Evolutionary conservation across 2,113 vertebrate species (phyloP).

Genomic region (Amphilophus citrinellus): DNA sequence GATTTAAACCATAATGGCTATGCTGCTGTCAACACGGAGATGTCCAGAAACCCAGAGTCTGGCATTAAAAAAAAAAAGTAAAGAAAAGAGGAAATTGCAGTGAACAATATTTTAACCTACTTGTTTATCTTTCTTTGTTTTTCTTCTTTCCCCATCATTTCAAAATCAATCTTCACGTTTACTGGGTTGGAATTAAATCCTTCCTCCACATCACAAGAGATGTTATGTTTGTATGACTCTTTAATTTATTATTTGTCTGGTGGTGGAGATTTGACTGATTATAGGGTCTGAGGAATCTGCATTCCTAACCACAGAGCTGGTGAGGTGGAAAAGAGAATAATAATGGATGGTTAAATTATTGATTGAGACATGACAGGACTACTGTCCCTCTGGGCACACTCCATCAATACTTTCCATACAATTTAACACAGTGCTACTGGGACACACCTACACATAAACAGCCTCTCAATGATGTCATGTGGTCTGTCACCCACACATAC

Average conservation of each 20-base stretch:
- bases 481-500: constrained; percentile 46
- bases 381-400: constrained; percentile 63
- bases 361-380: constrained; percentile 72
- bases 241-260: constrained; percentile 58
- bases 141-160: constrained; percentile 1
- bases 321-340: constrained; percentile 67
- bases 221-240: constrained; percentile 47
- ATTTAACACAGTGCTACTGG: constrained; percentile 71
- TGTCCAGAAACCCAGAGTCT: constrained; percentile 57
- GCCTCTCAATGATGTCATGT: constrained; percentile 50
- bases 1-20: constrained; percentile 65
- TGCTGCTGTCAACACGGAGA: constrained; percentile 54
- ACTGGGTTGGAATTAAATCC: constrained; percentile 67
- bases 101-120: constrained; percentile 45
- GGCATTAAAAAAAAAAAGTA: constrained; percentile 36
- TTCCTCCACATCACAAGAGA: constrained; percentile 53
- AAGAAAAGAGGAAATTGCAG: constrained; percentile 28
- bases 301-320: constrained; percentile 42
- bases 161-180: constrained; percentile 61
- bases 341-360: constrained; percentile 78
- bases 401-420: constrained; percentile 80
- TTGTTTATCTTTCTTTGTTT: constrained; percentile 26
- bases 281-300: constrained; percentile 40
- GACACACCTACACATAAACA: constrained; percentile 60
- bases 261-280: constrained; percentile 58